phyloP scores from a whole-genome alignment of 1,140 invertebrate species.

The Trichonephila clavipes region DNA sequence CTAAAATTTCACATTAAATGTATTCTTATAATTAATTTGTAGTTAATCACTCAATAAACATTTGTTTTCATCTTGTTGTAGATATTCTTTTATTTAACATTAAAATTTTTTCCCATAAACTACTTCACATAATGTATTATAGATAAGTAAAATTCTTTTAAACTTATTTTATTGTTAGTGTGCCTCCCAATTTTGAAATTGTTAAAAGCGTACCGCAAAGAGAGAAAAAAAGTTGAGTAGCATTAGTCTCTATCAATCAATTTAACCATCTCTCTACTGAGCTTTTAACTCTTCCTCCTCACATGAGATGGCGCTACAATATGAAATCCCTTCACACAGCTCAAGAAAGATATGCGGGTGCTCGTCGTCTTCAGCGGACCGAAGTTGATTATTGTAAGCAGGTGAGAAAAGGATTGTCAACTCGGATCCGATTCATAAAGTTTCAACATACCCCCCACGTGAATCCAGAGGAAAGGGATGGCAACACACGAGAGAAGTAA shows the following conservation, averaged over 20 bases:
- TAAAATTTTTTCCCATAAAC: too few species aligned
- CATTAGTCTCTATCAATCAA: background rate
- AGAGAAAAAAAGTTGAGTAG: too few species aligned
- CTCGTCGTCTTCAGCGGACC: background rate
- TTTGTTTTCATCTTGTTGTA: too few species aligned
- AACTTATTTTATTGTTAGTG: too few species aligned
- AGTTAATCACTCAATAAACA: too few species aligned
- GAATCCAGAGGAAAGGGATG: background rate
- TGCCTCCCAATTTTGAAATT: too few species aligned
- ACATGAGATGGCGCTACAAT: background rate
- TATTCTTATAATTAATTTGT: too few species aligned
- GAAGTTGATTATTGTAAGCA: background rate
- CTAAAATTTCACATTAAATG: too few species aligned
- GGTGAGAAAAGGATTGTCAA: constrained; percentile 39
- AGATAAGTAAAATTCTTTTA: too few species aligned
- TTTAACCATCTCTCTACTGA: background rate
- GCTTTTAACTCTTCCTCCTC: background rate
- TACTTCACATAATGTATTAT: too few species aligned
- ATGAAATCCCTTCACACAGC: background rate
- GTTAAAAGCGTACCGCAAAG: too few species aligned
- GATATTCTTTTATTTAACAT: too few species aligned
- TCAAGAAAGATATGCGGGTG: background rate
- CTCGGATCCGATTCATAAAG: background rate
- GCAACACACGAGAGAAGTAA: constrained; percentile 44
- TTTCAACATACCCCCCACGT: constrained; percentile 22